Percentiles rank a stretch among this genome's conserved stretches.
Evolutionary conservation across 2,113 vertebrate genomes (phyloP).

Genomic region (Ailuropoda melanoleuca): DNA sequence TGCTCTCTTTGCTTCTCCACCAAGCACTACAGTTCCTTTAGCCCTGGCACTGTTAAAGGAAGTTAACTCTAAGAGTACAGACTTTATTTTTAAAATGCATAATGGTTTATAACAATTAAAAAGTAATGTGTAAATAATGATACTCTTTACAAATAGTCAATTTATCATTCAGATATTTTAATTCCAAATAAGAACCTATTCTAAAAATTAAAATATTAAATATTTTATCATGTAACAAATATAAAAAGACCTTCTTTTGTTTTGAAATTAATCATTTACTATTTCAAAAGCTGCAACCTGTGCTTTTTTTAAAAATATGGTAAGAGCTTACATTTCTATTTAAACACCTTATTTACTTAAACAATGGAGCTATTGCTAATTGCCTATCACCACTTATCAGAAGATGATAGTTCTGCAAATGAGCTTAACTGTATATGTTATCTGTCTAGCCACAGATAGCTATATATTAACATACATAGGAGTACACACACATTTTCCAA

Average conservation of each 20-base stretch:
- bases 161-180: not conserved
- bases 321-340: slow-evolving; percentile 13
- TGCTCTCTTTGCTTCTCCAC: not conserved
- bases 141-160: not conserved
- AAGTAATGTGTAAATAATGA: slow-evolving; percentile 23
- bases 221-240: slow-evolving; percentile 8
- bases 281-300: not conserved
- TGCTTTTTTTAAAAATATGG: not conserved
- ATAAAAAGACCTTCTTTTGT: not conserved
- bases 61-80: not conserved
- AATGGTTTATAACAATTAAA: not conserved
- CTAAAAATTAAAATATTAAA: slow-evolving; percentile 41
- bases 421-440: not conserved
- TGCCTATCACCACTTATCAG: not conserved
- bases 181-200: slow-evolving; percentile 32
- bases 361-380: not conserved
- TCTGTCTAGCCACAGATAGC: not conserved
- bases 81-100: not conserved
- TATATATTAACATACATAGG: not conserved
- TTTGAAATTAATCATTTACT: slow-evolving; percentile 28
- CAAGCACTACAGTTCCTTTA: not conserved
- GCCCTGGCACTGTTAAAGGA: not conserved
- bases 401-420: not conserved
- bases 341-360: slow-evolving; percentile 26
- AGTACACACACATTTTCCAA: not conserved